Base-by-base conservation (phyloP, 2,113 vertebrate species). In the Regulus satrapa region DNA sequence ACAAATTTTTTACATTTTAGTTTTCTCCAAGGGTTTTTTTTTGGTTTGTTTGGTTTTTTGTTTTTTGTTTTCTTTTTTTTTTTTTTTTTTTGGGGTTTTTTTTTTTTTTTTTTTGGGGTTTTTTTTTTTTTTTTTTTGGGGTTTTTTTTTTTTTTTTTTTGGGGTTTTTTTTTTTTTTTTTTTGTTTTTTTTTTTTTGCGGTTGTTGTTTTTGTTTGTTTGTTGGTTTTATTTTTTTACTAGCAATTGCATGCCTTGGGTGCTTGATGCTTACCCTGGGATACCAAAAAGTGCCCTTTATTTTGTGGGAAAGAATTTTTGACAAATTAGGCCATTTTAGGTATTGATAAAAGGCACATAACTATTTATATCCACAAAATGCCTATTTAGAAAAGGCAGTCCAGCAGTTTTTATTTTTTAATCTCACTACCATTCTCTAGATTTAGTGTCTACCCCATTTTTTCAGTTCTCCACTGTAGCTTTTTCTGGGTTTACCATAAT, bases 401-500 rank as follows among this genome's bases (percentile, higher is more conserved):
- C 23, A 72, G 66, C 7, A 8, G 18, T 46, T 72, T 67, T 51
- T 63, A 24, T 32, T 36, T 85, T 83, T 83, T 19, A 51, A 54
- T 49, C n/a, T 80, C 67, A 18, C 14, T 59, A 40, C 31, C 20
- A 14, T 63, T 85, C 52, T 75, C 92, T 77, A 94, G 79, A 87
- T 89, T 79, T 61, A 92, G 40, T 8, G 7, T 59, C 79, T 88
- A 73, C 17, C 48, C 79, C 56, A 85, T 56, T 94, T 95, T 32
- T 97, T 90, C 93, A 36, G 73, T 51, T 96, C 72, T 76, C 59
- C 82, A 82, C 38, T 24, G 77, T 1, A 56, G 66, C 67, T 96
- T 97, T 94, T 86, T 51, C 28, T 94, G 34, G 34, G 77, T 91
- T 94, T 94, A 94, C 90, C 84, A 92, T 49, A 92, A 94, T 66